Base-by-base conservation (phyloP, 2,888 invertebrate genomes). In the Boloria selene region DNA sequence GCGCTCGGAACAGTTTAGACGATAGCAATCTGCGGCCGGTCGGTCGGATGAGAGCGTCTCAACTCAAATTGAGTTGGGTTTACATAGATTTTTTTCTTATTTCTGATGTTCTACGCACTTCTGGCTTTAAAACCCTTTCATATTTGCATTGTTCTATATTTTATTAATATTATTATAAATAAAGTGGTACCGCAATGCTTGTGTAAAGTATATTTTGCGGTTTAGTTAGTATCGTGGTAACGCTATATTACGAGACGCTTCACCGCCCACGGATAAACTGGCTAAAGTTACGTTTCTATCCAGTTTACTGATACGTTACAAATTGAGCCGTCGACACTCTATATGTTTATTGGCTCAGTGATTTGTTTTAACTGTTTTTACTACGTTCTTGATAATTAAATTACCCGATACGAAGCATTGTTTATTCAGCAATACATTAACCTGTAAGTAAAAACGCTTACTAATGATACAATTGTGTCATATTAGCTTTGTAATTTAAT, bases 11-110 rank as follows among this genome's bases (percentile, higher is more conserved):
- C 84, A 82, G 84, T 84, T 84, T 83, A 79, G 76, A 75, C 82
- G 90, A 90, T 90, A 85, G 85, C 77, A 82, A 90, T 90, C 90
- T 86, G 87, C 74, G 86, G 87, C 78, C 82, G 80, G 80, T 72
- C 78, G 77, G 75, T 61, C 67, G 73, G 68, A 69, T 66, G 72
- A 68, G 72, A 65, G 74, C 78, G 77, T 73, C 74, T 75, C 76
- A 64, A 69, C 82, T 79, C 83, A 87, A 89, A 88, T 90, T 88
- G 87, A 89, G 84, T 87, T 79, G 82, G 84, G 83, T 84, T 87
- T 85, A 83, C 83, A 79, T 77, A 84, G 79, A 83, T 84, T 87
- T 87, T 22, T 84, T 81, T 81, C 77, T 77, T 79, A 77, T 79
- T 80, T 78, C 69, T 79, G 78, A 81, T 79, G 78, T 78, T 69